These are phyloP conservation scores for Geopemphigus sp. DNA, from an alignment of 1,140 invertebrate species.

Conservation along the genomic window DNA sequence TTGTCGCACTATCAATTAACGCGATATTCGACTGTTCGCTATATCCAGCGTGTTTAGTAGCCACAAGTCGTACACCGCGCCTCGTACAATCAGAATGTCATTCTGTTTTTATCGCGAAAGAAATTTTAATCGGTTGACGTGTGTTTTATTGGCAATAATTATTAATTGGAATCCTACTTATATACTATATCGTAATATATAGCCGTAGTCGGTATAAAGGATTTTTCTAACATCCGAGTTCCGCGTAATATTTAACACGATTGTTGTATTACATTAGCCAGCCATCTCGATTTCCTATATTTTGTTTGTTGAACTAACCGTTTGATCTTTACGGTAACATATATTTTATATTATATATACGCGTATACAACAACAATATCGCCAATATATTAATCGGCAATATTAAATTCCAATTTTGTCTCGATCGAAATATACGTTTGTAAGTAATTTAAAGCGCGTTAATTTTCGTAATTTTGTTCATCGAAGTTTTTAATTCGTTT, in stretches of 20 bases:
- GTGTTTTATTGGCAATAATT: slow-evolving; percentile 20
- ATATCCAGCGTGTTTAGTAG: background rate
- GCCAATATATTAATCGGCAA: too few species aligned
- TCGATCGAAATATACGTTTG: too few species aligned
- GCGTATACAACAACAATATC: too few species aligned
- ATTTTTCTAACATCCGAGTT: background rate
- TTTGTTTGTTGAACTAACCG: too few species aligned
- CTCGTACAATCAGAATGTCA: slow-evolving; percentile 25
- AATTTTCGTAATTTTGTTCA: too few species aligned
- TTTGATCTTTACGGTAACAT: too few species aligned
- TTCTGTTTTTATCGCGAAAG: slow-evolving; percentile 19
- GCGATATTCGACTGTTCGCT: slow-evolving; percentile 7
- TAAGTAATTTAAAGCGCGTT: too few species aligned
- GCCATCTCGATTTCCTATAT: too few species aligned
- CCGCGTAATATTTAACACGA: background rate
- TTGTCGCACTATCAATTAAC: slow-evolving; percentile 6
- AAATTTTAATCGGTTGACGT: slow-evolving; percentile 19
- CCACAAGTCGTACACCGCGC: background rate
- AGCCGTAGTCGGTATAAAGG: background rate
- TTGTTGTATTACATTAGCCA: too few species aligned
- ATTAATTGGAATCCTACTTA: slow-evolving; percentile 15
- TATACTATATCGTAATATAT: background rate
- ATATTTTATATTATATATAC: too few species aligned
- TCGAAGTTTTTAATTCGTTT: too few species aligned
- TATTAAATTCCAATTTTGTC: too few species aligned